Evolutionary conservation across 1,140 invertebrate species (phyloP), one percentile per base, ranked within the genome.

Genomic region (Pogonomyrmex barbatus): DNA sequence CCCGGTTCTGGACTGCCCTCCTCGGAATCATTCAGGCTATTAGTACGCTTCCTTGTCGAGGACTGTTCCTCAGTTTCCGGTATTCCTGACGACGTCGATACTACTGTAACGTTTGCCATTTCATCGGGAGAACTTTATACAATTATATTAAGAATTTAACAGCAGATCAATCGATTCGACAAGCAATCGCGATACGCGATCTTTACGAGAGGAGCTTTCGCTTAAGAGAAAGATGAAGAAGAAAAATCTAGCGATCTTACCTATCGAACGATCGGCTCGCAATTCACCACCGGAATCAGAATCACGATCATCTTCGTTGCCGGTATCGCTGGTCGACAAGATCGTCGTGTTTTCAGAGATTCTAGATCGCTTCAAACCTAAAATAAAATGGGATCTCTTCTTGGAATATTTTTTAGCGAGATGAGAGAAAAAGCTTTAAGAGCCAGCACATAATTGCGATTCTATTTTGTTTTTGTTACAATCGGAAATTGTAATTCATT

Each of bases 291-390:
- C 95, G 0, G 95, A 95, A 81, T 95, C 95, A 58, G 95, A 94
- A 90, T 96, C 94, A 33, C 94, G 79, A 83, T 95, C 93, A 87
- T 96, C 95, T 90, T 96, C 92, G 91, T 96, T 92, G 87, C 95
- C 84, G 88, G 95, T 91, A 62, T 94, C 94, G 65, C 93, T 92
- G 17, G 93, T 91, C 0, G 94, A 92, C 82, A 96, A 92, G 92
- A 96, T 91, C n/a, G 95, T 97, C 75, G 84, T 86, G 68, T 54
- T 86, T 39, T 91, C 90, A 39, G 89, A 89, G 47, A 89, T 77
- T 63, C 90, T 91, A 65, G 90, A 85, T 85, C 90, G 88, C 77
- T 90, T 91, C 3, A 94, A 94, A 77, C 95, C 96, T 96, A 93
- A 63, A 94, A 94, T 47, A 88, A 89, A 88, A 84, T 14, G 58